Conservation (phyloP, 2,113 vertebrate genomes). For the Hemichromis elongatus region DNA sequence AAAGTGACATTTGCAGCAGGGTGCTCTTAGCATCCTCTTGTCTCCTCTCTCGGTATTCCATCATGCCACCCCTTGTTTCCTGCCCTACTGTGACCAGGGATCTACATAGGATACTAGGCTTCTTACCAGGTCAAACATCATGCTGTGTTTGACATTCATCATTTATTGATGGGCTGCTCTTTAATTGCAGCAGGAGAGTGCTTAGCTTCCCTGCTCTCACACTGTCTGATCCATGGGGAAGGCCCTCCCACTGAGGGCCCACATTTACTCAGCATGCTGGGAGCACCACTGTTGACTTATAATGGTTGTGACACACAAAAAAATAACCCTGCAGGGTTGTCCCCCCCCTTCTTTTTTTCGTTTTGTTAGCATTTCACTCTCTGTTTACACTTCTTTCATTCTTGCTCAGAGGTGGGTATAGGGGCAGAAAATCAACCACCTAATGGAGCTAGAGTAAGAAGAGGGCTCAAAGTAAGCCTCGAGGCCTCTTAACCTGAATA, state of each 20-base stretch:
- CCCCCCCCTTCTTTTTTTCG: neutral
- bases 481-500: neutral
- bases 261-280: slow-evolving; percentile 50
- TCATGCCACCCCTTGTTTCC: slow-evolving; percentile 24
- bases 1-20: slow-evolving; percentile 68
- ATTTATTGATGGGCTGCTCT: slow-evolving; percentile 72
- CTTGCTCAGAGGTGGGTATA: neutral
- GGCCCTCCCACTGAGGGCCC: slow-evolving; percentile 38
- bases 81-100: slow-evolving; percentile 40
- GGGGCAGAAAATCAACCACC: neutral
- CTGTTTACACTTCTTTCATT: neutral
- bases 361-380: slow-evolving; percentile 4
- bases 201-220: slow-evolving; percentile 46
- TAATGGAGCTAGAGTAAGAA: neutral
- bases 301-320: slow-evolving; percentile 56
- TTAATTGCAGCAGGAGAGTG: slow-evolving; percentile 70
- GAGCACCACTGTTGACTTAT: slow-evolving; percentile 52
- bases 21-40: slow-evolving; percentile 30
- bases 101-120: slow-evolving; percentile 39
- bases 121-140: slow-evolving; percentile 63
- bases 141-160: slow-evolving; percentile 77
- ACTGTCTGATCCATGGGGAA: slow-evolving; percentile 39
- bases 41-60: slow-evolving; percentile 14
- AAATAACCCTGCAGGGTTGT: slow-evolving; percentile 33
- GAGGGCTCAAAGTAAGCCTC: neutral